A percentile compares a stretch with the other conserved stretches of the same genome.
phyloP scores from a whole-genome alignment of 2,888 invertebrate species.

The Opisthograptis luteolata region DNA sequence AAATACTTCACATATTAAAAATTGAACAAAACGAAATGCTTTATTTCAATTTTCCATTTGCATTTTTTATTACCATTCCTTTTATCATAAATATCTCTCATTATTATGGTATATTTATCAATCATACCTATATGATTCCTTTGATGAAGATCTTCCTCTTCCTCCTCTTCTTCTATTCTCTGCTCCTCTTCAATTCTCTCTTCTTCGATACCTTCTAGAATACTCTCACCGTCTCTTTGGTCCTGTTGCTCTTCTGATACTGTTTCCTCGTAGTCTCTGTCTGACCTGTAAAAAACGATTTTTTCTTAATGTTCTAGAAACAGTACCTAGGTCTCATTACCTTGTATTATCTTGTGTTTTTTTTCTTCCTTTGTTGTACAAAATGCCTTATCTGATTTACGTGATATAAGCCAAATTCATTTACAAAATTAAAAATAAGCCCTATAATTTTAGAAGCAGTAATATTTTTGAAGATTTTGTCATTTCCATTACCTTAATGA shows the following conservation, averaged over 20 bases:
- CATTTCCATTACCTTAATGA: no score
- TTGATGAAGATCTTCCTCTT: slow-evolving; percentile 61
- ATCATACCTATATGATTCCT: slow-evolving; percentile 76
- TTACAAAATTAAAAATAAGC: no score
- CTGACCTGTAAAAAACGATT: slow-evolving; percentile 42
- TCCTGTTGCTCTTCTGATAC: slow-evolving; percentile 89
- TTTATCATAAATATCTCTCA: not conserved
- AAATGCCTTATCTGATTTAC: no score
- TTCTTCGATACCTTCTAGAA: slow-evolving; percentile 64
- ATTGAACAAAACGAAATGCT: no score
- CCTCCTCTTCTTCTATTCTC: slow-evolving; percentile 64
- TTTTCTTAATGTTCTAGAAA: not conserved
- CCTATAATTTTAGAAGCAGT: no score
- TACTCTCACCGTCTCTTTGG: slow-evolving; percentile 78
- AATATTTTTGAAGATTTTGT: no score
- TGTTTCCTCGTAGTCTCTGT: slow-evolving; percentile 87
- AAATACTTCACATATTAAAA: no score
- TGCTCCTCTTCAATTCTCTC: slow-evolving; percentile 72
- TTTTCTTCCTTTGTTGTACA: no score
- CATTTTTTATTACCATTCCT: not conserved
- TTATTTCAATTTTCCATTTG: no score
- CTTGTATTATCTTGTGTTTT: no score
- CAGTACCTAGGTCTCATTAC: no score
- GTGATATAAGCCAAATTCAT: no score
- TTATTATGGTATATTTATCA: not conserved